Base-by-base conservation (phyloP, 2,888 invertebrate species). In the Clostera curtula region DNA sequence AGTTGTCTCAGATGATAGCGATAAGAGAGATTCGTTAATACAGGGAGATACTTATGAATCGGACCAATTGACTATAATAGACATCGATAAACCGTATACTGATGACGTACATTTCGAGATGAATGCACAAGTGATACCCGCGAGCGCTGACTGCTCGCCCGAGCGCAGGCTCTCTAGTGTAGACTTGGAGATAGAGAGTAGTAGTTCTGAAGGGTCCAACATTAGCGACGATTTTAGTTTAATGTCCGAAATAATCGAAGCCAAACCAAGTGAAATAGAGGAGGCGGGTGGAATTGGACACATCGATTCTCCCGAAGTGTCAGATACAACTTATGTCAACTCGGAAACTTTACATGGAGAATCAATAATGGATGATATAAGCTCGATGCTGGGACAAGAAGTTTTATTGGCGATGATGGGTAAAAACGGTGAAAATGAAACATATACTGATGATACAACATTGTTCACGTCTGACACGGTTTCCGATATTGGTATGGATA, bases 241-340 rank as follows among this genome's bases (percentile, higher is more conserved):
- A 45, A 86, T 87, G 27, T 90, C 90, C 2, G 91, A 91, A 59
- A 88, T 90, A 16, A 82, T 88, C 23, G 89, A 88, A 35, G 85
- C 85, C 29, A 82, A 77, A 40, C 71, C 75, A 2, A 70, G 60
- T 3, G 76, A 79, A 4, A 36, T 57, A 2, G 75, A 79, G 31
- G 85, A 85, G 25, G 74, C 74, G 8, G 75, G 75, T 55, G 87
- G 87, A 41, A 90, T 93, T 25, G 89, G 89, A 6, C 93, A 94
- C 55, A 93, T 93, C 27, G 93, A 94, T 60, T 93, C 93, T 0
- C 93, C 93, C 0, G 93, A 93, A 75, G 86, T 88, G 6, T 93
- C 92, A 4, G 93, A 94, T 38, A 88, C 89, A 5, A 89, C 89
- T 3, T 85, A 85, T 29, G 79, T 86, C 15, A 87, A 87, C 44